These are phyloP conservation scores for Rhagium mordax DNA, from an alignment of 2,888 invertebrate genomes.

Conservation along the genomic window DNA sequence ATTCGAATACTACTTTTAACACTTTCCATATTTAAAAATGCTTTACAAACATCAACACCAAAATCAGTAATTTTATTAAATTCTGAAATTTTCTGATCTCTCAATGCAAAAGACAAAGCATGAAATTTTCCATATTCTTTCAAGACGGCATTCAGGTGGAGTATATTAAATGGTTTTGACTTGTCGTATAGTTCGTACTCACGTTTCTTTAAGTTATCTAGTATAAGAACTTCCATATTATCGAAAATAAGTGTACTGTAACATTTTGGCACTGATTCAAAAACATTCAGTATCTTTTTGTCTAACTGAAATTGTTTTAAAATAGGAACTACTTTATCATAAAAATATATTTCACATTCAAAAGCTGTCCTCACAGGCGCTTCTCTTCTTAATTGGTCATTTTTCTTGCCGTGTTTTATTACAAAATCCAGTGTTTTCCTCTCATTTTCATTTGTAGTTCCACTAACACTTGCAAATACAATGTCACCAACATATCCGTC, in stretches of 20 bases:
- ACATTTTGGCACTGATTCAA: constrained; percentile 38
- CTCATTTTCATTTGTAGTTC: neutral
- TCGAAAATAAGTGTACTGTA: constrained; percentile 30
- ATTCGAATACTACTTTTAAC: neutral
- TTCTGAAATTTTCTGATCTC: constrained; percentile 38
- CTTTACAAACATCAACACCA: neutral
- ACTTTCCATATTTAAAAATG: neutral
- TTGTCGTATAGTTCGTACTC: constrained; percentile 44
- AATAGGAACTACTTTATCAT: constrained; percentile 23
- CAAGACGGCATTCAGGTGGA: constrained; percentile 42
- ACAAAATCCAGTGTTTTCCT: neutral
- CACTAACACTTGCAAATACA: neutral
- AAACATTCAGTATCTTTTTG: neutral
- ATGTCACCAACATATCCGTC: neutral
- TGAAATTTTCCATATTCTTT: constrained; percentile 52
- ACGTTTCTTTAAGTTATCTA: constrained; percentile 45
- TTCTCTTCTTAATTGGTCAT: neutral
- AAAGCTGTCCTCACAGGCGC: constrained; percentile 15
- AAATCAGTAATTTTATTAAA: neutral
- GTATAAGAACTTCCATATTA: constrained; percentile 43
- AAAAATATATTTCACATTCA: constrained; percentile 27
- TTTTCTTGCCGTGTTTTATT: neutral
- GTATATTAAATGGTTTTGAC: constrained; percentile 34
- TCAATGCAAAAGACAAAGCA: constrained; percentile 51
- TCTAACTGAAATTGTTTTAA: constrained; percentile 37